These are phyloP conservation scores for Podarcis muralis DNA, from an alignment of 2,113 vertebrate genomes.

Conservation along the genomic window DNA sequence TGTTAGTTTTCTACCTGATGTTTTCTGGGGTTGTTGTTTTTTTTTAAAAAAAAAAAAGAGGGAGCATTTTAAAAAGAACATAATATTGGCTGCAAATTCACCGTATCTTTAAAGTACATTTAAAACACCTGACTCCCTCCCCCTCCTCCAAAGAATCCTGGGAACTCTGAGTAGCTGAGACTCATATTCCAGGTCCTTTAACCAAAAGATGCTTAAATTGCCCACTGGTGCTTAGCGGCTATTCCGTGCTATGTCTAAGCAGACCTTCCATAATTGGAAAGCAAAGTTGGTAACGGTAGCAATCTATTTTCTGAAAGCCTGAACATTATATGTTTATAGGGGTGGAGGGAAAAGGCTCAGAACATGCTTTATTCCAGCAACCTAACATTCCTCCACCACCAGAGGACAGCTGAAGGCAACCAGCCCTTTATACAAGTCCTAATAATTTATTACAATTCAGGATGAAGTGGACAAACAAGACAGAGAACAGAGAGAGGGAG, in stretches of 20 bases:
- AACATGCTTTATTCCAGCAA: neutral
- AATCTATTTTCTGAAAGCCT: neutral
- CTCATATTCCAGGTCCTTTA: neutral
- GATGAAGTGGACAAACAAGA: conserved; percentile 58
- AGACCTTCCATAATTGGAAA: neutral
- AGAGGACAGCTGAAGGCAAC: conserved; percentile 42
- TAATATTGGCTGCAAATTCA: too few relatives aligned
- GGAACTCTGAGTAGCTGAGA: too few relatives aligned
- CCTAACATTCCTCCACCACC: neutral
- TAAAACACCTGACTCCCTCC: too few relatives aligned
- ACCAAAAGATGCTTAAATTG: neutral
- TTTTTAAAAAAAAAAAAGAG: too few relatives aligned
- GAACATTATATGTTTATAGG: conserved; percentile 4
- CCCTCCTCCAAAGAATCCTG: too few relatives aligned
- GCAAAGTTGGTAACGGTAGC: neutral
- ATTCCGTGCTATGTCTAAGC: neutral
- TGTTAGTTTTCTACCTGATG: too few relatives aligned
- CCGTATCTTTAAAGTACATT: too few relatives aligned
- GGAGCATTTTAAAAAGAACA: too few relatives aligned
- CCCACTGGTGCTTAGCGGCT: neutral
- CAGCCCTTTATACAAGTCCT: conserved; percentile 22
- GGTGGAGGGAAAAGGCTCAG: neutral
- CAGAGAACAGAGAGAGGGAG: conserved; percentile 60
- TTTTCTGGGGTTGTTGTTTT: too few relatives aligned
- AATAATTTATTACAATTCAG: conserved; percentile 56